Evolutionary conservation across 2,113 vertebrate genomes (phyloP), one percentile per base, ranked within the genome.

Genomic region (Carassius gibelio): DNA sequence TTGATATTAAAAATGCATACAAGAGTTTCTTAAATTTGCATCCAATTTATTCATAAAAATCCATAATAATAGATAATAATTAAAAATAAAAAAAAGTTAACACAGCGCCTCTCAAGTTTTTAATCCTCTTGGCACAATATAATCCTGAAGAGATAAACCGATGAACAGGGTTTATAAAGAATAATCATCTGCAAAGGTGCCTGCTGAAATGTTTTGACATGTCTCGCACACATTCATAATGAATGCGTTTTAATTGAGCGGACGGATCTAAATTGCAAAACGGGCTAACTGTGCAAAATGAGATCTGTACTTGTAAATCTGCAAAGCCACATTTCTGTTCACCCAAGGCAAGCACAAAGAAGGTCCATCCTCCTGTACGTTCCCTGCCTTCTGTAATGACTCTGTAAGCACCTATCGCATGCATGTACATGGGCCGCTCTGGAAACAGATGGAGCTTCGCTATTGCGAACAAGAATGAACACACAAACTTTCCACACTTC

Each of bases 351-450:
- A 85, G 82, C 80, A 75, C 57, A 61, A 78, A 81, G 78, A 72
- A 78, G 75, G 50, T 84, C 77, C 30, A 26, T 89, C 55, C 59
- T 71, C 45, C 61, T 59, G 71, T 81, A 48, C 19, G 52, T 84
- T 55, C 71, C 82, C 77, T 85, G 68, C 84, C 55, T 38, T 81
- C 86, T 42, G 50, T 85, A 84, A 86, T 87, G 86, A 84, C 81
- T 87, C 61, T 81, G 45, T 52, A 82, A 74, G 50, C 71, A 71
- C 75, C 61, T 81, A 62, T 62, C 62, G 76, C 55, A 59, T 82
- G 81, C 62, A 72, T 8, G 62, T 45, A 21, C 50, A 77, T 19
- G 62, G 69, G 84, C 5, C 62, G 48, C 45, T 72, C 8, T 30
- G 8, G 62, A 86, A 83, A 82, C 71, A 76, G 84, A 72, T 52